Evolutionary conservation across 1,140 invertebrate species (phyloP), one percentile per base, ranked within the genome.

Genomic region (Drosophila nasuta): DNA sequence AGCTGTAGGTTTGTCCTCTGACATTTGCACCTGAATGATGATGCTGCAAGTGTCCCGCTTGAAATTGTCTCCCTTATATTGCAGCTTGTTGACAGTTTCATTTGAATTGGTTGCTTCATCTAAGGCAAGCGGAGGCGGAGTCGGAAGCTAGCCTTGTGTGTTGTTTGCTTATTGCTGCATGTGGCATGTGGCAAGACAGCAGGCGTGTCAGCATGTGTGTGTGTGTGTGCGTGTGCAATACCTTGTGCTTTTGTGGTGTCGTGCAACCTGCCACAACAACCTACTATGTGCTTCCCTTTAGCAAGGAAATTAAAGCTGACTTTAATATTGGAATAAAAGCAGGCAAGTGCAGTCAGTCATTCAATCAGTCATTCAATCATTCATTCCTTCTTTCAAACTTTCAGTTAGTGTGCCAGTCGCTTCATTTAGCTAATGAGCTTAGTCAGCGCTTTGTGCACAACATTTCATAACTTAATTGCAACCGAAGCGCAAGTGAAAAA

Each of bases 381-480:
- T 38, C 68, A 38, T 3, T 35, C 63, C 13, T 46, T 15, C 56
- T 45, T 11, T 48, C 11, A n/a, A 30, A 60, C 62, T 46, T 10
- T 38, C 56, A 60, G 79, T 71, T 63, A 82, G 62, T 77, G 59
- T 65, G 67, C 68, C 73, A 75, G 49, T 80, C 73, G 69, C 30
- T 54, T 70, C 60, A 15, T 75, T 78, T 57, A 30, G 59, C 65
- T 67, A 62, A 62, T 79, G 71, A 63, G 83, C 83, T 88, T 80
- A 82, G 80, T 88, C 82, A 88, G 82, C 82, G 48, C 57, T 85
- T 85, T 85, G 62, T 65, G 57, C 60, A 48, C 30, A 74, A 38
- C 41, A 86, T 87, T 87, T 87, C 82, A 88, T 87, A 87, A 87
- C 67, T 81, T 83, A 83, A 88, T 87, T 83, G 82, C 82, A 70